A percentile compares a stretch with the other conserved stretches of the same genome.
phyloP scores from a whole-genome alignment of 2,888 invertebrate genomes.

The Gerris lacustris region DNA sequence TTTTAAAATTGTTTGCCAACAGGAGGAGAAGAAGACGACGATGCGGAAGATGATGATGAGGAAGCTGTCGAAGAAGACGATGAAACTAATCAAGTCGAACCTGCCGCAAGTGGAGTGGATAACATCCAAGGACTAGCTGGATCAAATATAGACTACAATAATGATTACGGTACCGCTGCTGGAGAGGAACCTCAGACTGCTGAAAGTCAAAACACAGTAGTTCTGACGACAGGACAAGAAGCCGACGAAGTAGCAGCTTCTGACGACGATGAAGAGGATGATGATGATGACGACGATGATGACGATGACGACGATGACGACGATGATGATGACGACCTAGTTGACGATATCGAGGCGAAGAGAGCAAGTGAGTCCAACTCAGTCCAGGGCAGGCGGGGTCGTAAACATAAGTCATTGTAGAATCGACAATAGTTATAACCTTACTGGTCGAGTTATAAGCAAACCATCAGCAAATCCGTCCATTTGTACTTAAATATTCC shows the following conservation, averaged over 20 bases:
- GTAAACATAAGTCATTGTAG: not conserved
- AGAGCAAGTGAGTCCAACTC: conserved; percentile 73
- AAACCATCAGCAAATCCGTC: too few species aligned
- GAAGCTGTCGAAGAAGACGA: conserved; percentile 37
- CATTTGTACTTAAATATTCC: too few species aligned
- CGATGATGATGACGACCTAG: conserved; percentile 40
- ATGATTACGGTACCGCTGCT: conserved; percentile 30
- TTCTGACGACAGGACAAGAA: conserved; percentile 27
- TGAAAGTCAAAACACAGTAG: conserved; percentile 37
- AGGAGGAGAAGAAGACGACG: conserved; percentile 38
- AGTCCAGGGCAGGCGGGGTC: conserved; percentile 7
- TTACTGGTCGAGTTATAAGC: too few species aligned
- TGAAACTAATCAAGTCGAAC: conserved; percentile 37
- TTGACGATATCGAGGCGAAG: conserved; percentile 50
- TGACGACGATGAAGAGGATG: conserved; percentile 37
- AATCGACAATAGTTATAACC: conserved; percentile 16
- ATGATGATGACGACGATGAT: conserved; percentile 39
- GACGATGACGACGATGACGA: conserved; percentile 38
- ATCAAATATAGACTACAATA: conserved; percentile 35
- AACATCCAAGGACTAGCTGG: conserved; percentile 31
- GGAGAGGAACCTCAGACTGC: conserved; percentile 32
- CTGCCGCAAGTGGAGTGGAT: conserved; percentile 37
- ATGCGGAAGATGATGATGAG: conserved; percentile 44
- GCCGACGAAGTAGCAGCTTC: conserved; percentile 35
- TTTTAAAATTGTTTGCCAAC: too few species aligned